phyloP scores from a whole-genome alignment of 2,113 vertebrate species.

The Gambusia affinis region DNA sequence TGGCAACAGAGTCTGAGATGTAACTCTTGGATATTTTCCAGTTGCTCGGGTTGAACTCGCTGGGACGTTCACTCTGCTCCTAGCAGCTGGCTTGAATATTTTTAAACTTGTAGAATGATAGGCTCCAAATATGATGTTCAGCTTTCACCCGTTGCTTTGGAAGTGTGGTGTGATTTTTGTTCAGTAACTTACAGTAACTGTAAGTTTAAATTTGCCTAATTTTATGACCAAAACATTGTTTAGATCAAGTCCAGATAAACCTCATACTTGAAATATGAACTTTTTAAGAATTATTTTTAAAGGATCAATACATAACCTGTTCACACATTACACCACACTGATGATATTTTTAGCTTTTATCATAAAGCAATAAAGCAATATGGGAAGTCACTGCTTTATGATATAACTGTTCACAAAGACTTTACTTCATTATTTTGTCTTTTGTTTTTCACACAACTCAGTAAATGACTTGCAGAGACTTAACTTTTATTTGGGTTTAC shows the following conservation, averaged over 20 bases:
- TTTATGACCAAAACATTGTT: neutral
- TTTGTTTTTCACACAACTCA: too few relatives aligned
- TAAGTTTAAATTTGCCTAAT: neutral
- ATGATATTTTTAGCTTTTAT: too few relatives aligned
- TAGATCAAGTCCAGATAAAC: neutral
- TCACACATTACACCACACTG: too few relatives aligned
- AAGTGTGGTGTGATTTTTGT: neutral
- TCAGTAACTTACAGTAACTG: neutral
- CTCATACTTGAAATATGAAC: neutral
- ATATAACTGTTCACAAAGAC: too few relatives aligned
- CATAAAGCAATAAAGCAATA: too few relatives aligned
- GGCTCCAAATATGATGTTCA: neutral
- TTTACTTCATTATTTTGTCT: too few relatives aligned
- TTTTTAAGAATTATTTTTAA: too few relatives aligned
- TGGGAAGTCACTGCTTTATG: too few relatives aligned
- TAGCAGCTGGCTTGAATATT: neutral
- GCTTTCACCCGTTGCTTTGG: neutral
- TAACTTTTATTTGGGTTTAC: too few relatives aligned
- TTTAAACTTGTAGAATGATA: neutral
- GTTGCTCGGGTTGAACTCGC: neutral
- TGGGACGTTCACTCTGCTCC: neutral
- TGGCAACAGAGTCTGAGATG: neutral
- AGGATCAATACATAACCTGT: too few relatives aligned
- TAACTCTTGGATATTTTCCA: neutral
- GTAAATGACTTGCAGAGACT: too few relatives aligned